These are phyloP conservation scores for Lamellibrachia satsuma DNA, from an alignment of 2,888 invertebrate species.

Conservation along the genomic window DNA sequence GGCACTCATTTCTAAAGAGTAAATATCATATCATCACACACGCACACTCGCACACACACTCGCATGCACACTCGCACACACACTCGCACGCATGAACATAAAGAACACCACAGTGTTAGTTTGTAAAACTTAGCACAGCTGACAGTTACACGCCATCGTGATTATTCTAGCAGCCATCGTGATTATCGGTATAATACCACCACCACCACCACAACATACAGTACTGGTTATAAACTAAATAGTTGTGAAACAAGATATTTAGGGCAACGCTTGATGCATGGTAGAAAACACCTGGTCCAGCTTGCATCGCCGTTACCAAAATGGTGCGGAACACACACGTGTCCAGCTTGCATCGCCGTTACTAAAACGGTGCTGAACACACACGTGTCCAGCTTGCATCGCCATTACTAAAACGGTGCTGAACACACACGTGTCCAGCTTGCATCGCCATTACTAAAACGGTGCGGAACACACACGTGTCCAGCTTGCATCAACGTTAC, in stretches of 20 bases:
- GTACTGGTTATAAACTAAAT: not conserved
- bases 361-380: too few species aligned
- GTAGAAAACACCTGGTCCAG: too few species aligned
- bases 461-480: too few species aligned
- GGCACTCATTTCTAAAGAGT: not conserved
- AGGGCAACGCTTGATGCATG: not conserved
- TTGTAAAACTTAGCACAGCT: not conserved
- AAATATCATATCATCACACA: not conserved
- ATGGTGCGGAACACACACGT: too few species aligned
- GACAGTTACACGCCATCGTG: not conserved
- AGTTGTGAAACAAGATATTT: too few species aligned
- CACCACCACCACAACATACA: not conserved
- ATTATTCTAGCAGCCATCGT: not conserved
- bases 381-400: too few species aligned
- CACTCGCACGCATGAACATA: not conserved
- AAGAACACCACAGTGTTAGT: not conserved
- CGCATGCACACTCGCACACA: not conserved
- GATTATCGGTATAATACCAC: not conserved
- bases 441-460: too few species aligned
- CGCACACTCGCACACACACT: not conserved
- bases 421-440: too few species aligned
- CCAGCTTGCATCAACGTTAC: too few species aligned
- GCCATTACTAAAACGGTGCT: too few species aligned
- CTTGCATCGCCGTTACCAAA: too few species aligned
- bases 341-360: too few species aligned